Evolutionary conservation across 2,888 invertebrate species (phyloP).

Genomic region (Mayetiola destructor): DNA sequence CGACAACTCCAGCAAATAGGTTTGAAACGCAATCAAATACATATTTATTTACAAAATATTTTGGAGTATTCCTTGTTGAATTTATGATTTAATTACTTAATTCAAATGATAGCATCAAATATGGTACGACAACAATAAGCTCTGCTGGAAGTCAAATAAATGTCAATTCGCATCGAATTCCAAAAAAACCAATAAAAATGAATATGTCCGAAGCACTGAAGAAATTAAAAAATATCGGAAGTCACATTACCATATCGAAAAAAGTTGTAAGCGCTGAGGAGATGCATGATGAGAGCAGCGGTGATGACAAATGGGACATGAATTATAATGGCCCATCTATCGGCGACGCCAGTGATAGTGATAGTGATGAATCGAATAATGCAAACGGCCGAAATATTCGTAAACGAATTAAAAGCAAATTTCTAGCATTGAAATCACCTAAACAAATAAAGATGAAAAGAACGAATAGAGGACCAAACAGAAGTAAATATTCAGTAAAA

Average conservation of each 20-base stretch:
- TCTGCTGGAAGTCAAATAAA: background rate
- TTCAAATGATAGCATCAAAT: background rate
- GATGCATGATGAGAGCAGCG: background rate
- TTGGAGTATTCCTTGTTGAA: background rate
- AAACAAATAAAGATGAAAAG: background rate
- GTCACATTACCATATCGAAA: background rate
- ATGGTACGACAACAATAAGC: background rate
- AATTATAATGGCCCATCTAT: background rate
- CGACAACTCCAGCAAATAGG: background rate
- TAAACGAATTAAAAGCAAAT: too few species aligned
- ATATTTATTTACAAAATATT: background rate
- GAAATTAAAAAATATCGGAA: conserved; percentile 1
- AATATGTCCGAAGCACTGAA: background rate
- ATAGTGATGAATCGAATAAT: background rate
- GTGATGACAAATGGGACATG: background rate
- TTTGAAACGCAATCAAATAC: background rate
- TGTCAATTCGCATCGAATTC: background rate
- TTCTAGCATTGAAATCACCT: background rate
- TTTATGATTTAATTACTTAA: too few species aligned
- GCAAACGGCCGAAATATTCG: too few species aligned
- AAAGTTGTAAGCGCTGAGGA: background rate
- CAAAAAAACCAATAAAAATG: background rate
- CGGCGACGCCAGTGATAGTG: background rate
- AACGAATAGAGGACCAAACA: background rate
- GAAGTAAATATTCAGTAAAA: too few species aligned